phyloP scores from a whole-genome alignment of 2,888 invertebrate genomes.

The Heliconius ethilla region DNA sequence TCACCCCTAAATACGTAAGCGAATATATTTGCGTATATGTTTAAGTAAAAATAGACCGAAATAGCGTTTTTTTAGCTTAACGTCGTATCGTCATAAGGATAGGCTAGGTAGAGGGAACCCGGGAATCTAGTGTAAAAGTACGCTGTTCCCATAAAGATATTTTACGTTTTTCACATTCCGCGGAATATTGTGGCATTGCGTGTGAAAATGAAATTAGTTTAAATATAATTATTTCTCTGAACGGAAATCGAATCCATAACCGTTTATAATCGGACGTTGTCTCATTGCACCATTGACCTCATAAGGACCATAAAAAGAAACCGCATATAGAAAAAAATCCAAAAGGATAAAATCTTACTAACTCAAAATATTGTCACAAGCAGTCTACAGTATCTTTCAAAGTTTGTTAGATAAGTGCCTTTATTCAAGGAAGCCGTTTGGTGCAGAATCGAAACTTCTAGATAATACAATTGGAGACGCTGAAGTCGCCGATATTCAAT shows the following conservation, averaged over 20 bases:
- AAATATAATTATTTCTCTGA: too few relatives aligned
- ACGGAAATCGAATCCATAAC: too few relatives aligned
- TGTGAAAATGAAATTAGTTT: too few relatives aligned
- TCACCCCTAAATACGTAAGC: too few relatives aligned
- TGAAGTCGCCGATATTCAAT: conserved; percentile 37
- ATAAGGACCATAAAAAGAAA: not conserved
- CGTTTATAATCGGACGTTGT: too few relatives aligned
- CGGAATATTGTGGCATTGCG: not conserved
- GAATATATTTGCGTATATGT: too few relatives aligned
- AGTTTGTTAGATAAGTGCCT: conserved; percentile 23
- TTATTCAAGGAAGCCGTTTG: conserved; percentile 28
- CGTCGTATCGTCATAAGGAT: not conserved
- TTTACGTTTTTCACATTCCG: not conserved
- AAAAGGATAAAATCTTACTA: not conserved
- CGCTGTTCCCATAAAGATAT: not conserved
- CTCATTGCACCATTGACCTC: not conserved
- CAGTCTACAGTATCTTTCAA: conserved; percentile 1
- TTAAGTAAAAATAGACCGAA: too few relatives aligned
- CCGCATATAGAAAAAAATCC: not conserved
- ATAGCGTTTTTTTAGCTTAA: not conserved
- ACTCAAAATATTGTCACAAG: conserved; percentile 25
- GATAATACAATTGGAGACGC: conserved; percentile 30
- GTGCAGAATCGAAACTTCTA: conserved; percentile 30
- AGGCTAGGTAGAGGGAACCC: not conserved
- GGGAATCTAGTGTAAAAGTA: not conserved